These are phyloP conservation scores for Drosophila baimaii DNA, from an alignment of 1,140 invertebrate genomes.

Conservation along the genomic window DNA sequence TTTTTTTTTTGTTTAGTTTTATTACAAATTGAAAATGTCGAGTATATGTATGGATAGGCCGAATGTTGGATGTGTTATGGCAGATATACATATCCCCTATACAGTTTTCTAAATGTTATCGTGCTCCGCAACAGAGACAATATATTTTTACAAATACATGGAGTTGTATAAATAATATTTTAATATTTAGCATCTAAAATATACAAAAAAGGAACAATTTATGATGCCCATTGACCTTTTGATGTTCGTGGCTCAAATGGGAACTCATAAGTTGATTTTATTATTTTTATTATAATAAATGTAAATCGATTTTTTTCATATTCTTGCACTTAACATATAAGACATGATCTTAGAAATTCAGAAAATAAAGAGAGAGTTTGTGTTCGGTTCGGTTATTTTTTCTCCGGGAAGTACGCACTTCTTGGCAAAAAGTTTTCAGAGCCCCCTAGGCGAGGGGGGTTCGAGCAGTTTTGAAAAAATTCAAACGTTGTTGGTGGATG, in stretches of 20 bases:
- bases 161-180: slow-evolving; percentile 64
- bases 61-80: slow-evolving; percentile 50
- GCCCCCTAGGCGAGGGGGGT: slow-evolving; percentile 26
- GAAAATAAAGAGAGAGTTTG: slow-evolving; percentile 49
- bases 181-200: slow-evolving; percentile 73
- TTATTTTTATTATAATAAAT: slow-evolving; percentile 73
- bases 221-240: slow-evolving; percentile 50
- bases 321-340: slow-evolving; percentile 75
- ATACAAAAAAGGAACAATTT: slow-evolving; percentile 83
- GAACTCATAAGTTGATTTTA: slow-evolving; percentile 60
- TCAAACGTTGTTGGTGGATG: slow-evolving; percentile 74
- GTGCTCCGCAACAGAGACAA: slow-evolving; percentile 28
- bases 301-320: slow-evolving; percentile 78
- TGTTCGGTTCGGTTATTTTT: slow-evolving; percentile 41
- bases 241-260: slow-evolving; percentile 47
- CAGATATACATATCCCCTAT: slow-evolving; percentile 53
- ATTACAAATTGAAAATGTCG: slow-evolving; percentile 69
- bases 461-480: slow-evolving; percentile 77
- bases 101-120: slow-evolving; percentile 51
- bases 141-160: slow-evolving; percentile 54
- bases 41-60: slow-evolving; percentile 48
- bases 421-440: slow-evolving; percentile 53
- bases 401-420: slow-evolving; percentile 72
- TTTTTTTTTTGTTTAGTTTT: slow-evolving; percentile 44
- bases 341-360: slow-evolving; percentile 60